Conservation (phyloP, 2,888 invertebrate genomes). For the Eustalomyia histrio region DNA sequence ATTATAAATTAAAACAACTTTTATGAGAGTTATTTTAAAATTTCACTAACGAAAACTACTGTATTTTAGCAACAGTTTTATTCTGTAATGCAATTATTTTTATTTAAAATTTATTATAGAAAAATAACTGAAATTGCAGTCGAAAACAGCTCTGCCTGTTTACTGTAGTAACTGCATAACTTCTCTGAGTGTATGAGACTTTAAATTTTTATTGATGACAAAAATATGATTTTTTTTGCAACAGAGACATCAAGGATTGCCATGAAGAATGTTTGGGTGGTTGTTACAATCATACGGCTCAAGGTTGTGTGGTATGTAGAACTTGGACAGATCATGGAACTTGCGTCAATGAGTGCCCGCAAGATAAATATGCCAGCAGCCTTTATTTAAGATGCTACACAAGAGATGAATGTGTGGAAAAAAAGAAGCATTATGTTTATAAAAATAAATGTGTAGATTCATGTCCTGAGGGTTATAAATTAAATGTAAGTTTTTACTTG, state of each 20-base stretch:
- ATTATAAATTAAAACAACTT: too few species aligned
- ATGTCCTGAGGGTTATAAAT: conserved; percentile 70
- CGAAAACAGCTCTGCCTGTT: too few species aligned
- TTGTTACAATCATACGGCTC: conserved; percentile 80
- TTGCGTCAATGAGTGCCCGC: conserved; percentile 85
- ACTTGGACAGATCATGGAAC: conserved; percentile 81
- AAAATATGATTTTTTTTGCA: too few species aligned
- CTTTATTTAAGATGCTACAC: conserved; percentile 83
- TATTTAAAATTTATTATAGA: too few species aligned
- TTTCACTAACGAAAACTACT: too few species aligned
- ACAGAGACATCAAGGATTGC: conserved; percentile 80
- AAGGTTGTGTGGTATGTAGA: conserved; percentile 86
- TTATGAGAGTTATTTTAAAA: too few species aligned
- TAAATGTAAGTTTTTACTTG: conserved; percentile 58
- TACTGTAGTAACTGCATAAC: too few species aligned
- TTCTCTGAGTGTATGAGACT: too few species aligned
- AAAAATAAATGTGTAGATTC: conserved; percentile 68
- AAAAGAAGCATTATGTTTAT: conserved; percentile 69
- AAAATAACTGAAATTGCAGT: too few species aligned
- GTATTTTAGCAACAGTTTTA: too few species aligned
- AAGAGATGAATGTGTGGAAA: conserved; percentile 82
- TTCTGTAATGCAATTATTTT: too few species aligned
- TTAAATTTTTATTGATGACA: too few species aligned
- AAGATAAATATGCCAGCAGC: conserved; percentile 81
- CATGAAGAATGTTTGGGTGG: conserved; percentile 90